A percentile compares a stretch with the other conserved stretches of the same genome.
These are phyloP conservation scores for Paracentrotus lividus DNA, from an alignment of 53 echinoderm and acorn worm species.

Conservation along the genomic window DNA sequence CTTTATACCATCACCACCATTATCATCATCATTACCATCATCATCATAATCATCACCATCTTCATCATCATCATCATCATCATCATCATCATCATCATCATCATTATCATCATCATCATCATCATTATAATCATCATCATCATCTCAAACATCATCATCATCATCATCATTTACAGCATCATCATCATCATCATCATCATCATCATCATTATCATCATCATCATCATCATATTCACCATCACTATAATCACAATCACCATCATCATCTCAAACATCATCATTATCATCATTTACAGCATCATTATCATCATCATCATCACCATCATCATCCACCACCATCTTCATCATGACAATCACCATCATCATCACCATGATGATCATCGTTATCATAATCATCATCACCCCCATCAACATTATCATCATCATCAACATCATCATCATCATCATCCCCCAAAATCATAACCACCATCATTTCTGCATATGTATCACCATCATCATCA, in stretches of 20 bases:
- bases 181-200: conserved; percentile 12
- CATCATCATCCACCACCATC: not conserved
- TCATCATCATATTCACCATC: not conserved
- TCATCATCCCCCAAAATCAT: not conserved
- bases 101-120: not conserved
- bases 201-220: conserved; percentile 21
- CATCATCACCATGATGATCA: conserved; percentile 3
- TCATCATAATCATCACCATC: conserved; percentile 5
- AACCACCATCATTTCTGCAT: not conserved
- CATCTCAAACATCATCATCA: conserved; percentile 14
- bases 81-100: not conserved
- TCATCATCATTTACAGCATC: not conserved
- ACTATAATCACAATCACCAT: not conserved
- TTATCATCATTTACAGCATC: not conserved
- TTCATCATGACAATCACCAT: not conserved
- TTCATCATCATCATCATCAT: conserved; percentile 9
- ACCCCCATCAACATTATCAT: not conserved
- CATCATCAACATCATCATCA: not conserved
- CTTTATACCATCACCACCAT: conserved; percentile 26
- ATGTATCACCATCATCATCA: not conserved
- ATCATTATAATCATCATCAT: conserved; percentile 21
- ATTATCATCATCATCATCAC: not conserved
- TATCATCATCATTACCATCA: not conserved
- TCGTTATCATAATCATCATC: not conserved
- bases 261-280: not conserved